phyloP scores from a whole-genome alignment of 2,113 vertebrate genomes.

The Terrapene triunguis region DNA sequence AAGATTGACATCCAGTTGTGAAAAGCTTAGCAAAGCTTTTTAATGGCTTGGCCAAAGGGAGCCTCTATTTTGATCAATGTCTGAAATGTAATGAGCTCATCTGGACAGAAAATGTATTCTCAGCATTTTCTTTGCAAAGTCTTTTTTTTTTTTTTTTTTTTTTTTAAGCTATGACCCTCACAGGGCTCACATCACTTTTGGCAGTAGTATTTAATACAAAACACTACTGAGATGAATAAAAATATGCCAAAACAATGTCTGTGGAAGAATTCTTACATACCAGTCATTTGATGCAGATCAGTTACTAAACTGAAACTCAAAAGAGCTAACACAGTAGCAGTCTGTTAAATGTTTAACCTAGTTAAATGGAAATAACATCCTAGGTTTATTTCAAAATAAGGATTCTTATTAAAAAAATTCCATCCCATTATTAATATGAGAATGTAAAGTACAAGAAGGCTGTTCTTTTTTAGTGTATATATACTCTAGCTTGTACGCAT shows the following conservation, averaged over 20 bases:
- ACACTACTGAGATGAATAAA: background rate
- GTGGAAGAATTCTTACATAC: background rate
- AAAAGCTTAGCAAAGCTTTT: background rate
- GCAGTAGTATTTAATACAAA: background rate
- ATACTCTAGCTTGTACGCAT: background rate
- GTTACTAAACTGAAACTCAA: background rate
- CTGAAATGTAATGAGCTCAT: background rate
- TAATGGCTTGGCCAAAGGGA: background rate
- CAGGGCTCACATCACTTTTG: background rate
- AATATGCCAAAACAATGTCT: background rate
- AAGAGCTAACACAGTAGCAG: background rate
- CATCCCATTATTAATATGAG: background rate
- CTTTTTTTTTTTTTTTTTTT: background rate
- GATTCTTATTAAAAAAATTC: background rate
- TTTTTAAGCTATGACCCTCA: background rate
- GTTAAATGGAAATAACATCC: background rate
- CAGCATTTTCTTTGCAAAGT: background rate
- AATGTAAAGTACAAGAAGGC: background rate
- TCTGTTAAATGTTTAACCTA: background rate
- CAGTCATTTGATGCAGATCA: background rate
- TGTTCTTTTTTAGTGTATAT: background rate
- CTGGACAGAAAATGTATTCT: background rate
- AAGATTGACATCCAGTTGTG: background rate
- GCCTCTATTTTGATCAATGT: slow-evolving; percentile 8
- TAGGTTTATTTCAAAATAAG: background rate